A percentile compares a stretch with the other conserved stretches of the same genome.
phyloP scores from a whole-genome alignment of 2,113 vertebrate genomes.

The Sprattus sprattus region DNA sequence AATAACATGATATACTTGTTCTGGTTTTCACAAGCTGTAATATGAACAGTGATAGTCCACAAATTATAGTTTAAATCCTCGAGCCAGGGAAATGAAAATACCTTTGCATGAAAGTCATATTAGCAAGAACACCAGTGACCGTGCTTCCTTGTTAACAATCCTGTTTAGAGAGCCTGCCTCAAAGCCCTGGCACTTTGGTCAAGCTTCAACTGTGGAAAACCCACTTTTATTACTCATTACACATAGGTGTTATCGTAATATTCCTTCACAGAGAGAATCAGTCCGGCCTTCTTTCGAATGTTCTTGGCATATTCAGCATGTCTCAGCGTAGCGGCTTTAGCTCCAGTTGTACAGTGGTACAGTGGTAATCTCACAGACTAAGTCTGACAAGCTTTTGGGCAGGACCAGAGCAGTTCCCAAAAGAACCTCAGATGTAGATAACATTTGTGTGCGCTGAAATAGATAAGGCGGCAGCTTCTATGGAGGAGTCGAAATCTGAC shows the following conservation, averaged over 20 bases:
- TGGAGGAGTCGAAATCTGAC: neutral
- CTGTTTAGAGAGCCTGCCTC: neutral
- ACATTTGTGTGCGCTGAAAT: neutral
- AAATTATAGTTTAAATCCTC: neutral
- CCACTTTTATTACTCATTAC: neutral
- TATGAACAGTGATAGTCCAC: neutral
- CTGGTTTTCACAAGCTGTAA: neutral
- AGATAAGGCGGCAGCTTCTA: neutral
- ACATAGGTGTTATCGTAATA: neutral
- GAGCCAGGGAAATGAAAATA: slow-evolving; percentile 7
- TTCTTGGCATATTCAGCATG: slow-evolving; percentile 3
- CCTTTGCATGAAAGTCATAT: neutral
- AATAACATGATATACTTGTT: neutral
- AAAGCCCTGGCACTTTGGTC: neutral
- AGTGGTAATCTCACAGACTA: neutral
- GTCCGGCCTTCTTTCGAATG: neutral
- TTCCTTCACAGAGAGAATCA: neutral
- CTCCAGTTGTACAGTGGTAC: neutral
- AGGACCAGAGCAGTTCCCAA: neutral
- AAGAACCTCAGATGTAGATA: slow-evolving; percentile 1
- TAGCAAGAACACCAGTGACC: slow-evolving; percentile 6
- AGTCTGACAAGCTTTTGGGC: neutral
- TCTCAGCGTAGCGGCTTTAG: neutral
- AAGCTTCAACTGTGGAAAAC: neutral
- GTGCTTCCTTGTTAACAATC: neutral